Evolutionary conservation across 1,140 invertebrate species (phyloP), one percentile per base, ranked within the genome.

Genomic region (Anastrepha obliqua): DNA sequence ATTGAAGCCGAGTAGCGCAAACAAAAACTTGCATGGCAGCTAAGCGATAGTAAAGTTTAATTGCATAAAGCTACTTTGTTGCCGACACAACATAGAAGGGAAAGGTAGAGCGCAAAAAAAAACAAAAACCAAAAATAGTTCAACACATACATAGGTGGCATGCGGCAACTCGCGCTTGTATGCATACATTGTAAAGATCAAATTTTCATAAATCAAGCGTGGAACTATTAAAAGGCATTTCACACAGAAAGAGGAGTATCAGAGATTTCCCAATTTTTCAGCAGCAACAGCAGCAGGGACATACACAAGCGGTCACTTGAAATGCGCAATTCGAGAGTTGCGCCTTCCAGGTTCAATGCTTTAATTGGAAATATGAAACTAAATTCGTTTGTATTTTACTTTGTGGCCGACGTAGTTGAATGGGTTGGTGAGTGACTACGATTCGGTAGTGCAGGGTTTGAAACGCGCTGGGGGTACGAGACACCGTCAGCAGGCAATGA

Each of bases 121-220:
- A 39, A 29, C 29, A 29, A 67, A 67, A 67, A 67, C 6, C 29
- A 29, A 67, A 29, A 67, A 67, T 5, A 62, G 9, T 13, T 15
- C 5, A 13, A 17, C 13, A n/a, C 4, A 15, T 15, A 62, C 8
- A n/a, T 62, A 62, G 60, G 9, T n/a, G 13, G 60, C 13, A 55
- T 55, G 51, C 2, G 6, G 51, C 51, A 55, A 8, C 6, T 55
- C 51, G 6, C 51, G 60, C 13, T 9, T 62, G n/a, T 4, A 5
- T 62, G n/a, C 13, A 5, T 62, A 62, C 60, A 62, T 20, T 67
- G 64, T 67, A 39, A 70, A 70, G 4, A 55, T 8, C 74, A 55
- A 81, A 81, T 81, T 81, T 81, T 81, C 74, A 81, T 81, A 81
- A 81, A 81, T 81, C 74, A 81, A 81, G 74, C 74, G 9, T 9